phyloP scores from a whole-genome alignment of 2,888 invertebrate genomes.

The Cantharis nigra region DNA sequence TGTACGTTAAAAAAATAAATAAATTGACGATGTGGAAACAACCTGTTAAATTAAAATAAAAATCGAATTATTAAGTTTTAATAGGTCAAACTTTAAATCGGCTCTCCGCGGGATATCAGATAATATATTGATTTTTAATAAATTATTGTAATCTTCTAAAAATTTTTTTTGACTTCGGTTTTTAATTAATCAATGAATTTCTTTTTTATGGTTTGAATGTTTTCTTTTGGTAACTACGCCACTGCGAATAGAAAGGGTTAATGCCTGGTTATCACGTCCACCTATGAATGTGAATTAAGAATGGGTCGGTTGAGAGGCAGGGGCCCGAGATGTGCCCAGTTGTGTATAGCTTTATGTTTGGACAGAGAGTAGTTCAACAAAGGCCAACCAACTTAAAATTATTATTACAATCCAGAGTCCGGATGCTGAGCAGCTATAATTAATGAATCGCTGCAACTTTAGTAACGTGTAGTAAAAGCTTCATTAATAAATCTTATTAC shows the following conservation, averaged over 20 bases:
- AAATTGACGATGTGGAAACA: not conserved
- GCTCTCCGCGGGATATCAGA: not conserved
- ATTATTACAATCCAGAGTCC: conserved; percentile 25
- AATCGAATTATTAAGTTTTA: not conserved
- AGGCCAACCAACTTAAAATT: conserved; percentile 37
- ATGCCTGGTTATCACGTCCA: conserved; percentile 34
- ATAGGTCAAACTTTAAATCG: not conserved
- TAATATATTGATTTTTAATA: not conserved
- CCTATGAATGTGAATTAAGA: conserved; percentile 38
- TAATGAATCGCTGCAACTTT: conserved; percentile 24
- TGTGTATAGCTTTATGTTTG: conserved; percentile 33
- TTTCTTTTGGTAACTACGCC: conserved; percentile 10
- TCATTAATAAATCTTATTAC: conserved; percentile 31
- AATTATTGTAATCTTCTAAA: not conserved
- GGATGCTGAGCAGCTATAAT: conserved; percentile 31
- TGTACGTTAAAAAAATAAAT: not conserved
- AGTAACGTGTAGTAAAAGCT: conserved; percentile 26
- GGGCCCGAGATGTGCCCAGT: conserved; percentile 36
- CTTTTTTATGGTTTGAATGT: not conserved
- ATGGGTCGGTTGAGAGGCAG: conserved; percentile 37
- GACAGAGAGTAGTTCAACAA: conserved; percentile 38
- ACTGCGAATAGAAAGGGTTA: conserved; percentile 33
- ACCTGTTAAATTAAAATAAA: not conserved
- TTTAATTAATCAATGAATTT: not conserved
- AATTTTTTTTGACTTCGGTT: not conserved